A percentile compares a stretch with the other conserved stretches of the same genome.
These are phyloP conservation scores for Drepana falcataria DNA, from an alignment of 2,888 invertebrate genomes.

Conservation along the genomic window DNA sequence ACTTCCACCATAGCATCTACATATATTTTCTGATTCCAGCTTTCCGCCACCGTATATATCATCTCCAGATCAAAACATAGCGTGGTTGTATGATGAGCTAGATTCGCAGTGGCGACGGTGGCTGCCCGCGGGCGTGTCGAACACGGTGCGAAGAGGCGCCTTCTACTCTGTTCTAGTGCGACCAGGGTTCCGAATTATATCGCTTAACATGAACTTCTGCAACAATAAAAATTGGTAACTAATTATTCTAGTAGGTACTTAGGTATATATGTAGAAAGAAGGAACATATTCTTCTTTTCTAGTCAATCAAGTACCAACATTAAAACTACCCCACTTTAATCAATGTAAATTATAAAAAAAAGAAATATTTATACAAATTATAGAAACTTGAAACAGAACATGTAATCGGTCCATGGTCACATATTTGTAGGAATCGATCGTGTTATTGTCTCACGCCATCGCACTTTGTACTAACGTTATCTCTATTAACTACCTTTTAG, in stretches of 20 bases:
- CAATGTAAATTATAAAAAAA: too few relatives aligned
- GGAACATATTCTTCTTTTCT: too few relatives aligned
- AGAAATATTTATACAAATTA: too few relatives aligned
- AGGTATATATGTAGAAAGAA: too few relatives aligned
- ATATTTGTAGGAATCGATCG: too few relatives aligned
- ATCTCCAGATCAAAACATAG: slow-evolving; percentile 87
- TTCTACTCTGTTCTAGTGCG: slow-evolving; percentile 95
- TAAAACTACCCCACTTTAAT: too few relatives aligned
- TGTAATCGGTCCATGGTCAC: too few relatives aligned
- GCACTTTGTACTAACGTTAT: too few relatives aligned
- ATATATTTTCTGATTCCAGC: slow-evolving; percentile 60
- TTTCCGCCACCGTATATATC: slow-evolving; percentile 93
- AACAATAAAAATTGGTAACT: slow-evolving; percentile 94
- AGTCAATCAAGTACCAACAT: too few relatives aligned
- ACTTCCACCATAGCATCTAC: neutral
- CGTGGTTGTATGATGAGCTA: slow-evolving; percentile 95
- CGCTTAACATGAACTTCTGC: slow-evolving; percentile 98
- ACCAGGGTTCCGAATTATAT: slow-evolving; percentile 93
- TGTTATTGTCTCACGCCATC: too few relatives aligned
- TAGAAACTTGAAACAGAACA: too few relatives aligned
- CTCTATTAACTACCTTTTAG: slow-evolving; percentile 46
- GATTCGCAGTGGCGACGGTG: slow-evolving; percentile 94
- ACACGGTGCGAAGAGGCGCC: slow-evolving; percentile 91
- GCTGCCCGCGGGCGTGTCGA: slow-evolving; percentile 92
- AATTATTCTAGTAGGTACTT: too few relatives aligned